Base-by-base conservation (phyloP, 2,888 invertebrate species). In the Lagria hirta region DNA sequence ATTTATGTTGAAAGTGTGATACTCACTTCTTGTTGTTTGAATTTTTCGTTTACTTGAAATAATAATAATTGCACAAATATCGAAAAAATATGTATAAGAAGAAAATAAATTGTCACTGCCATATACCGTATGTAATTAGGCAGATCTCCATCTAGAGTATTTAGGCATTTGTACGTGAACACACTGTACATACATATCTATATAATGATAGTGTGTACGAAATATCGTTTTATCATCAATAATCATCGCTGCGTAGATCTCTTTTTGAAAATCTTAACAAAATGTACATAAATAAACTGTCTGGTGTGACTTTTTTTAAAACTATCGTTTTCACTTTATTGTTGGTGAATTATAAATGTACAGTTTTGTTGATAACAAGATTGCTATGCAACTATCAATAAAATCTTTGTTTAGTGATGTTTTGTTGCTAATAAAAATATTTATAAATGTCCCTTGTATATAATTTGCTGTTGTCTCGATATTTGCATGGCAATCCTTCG, bases 61-160 rank as follows among this genome's bases (percentile, higher is more conserved):
- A 32, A 37, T 40, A 40, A 38, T 44, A 14, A 52, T 45, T 61
- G 68, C 69, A 69, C 69, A 69, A 69, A 62, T 56, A 43, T 35
- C 35, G 48, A 54, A 46, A 49, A 56, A 50, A 52, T 51, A 56
- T 56, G 52, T 57, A 28, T 28, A 22, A 37, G 6, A 36, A n/a
- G n/a, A n/a, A 48, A 52, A 42, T 61, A 62, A 58, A 62, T 59
- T 51, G 60, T 66, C 70, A 70, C 70, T 70, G 70, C 70, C 70
- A 70, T 63, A 52, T 62, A 61, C 55, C 61, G 56, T 61, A 55
- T 61, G 51, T 54, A 54, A 48, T 57, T 68, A 67, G 69, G 69
- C 69, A 68, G 68, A 62, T 61, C 58, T 65, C 61, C 63, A 65
- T 60, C 61, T 62, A 56, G 52, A 47, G 48, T 47, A 44, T 46